Conservation (phyloP, 1,140 invertebrate species). For the Panulirus ornatus region DNA sequence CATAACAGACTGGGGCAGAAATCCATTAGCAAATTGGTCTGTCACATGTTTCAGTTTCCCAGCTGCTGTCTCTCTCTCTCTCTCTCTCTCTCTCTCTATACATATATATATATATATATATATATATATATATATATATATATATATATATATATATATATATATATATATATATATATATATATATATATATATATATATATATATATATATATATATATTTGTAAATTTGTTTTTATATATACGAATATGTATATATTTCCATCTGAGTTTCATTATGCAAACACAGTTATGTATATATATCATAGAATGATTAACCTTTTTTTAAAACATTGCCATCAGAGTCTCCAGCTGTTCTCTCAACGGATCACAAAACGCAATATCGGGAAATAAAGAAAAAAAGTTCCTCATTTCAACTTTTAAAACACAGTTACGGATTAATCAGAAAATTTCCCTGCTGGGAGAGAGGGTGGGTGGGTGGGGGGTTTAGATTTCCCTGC, state of each 20-base stretch:
- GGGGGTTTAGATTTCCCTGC: no score
- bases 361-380: no score
- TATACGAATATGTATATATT: neutral
- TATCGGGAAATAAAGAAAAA: no score
- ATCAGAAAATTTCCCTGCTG: no score
- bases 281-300: neutral
- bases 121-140: slow-evolving; percentile 16
- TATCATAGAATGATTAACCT: no score
- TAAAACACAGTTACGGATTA: no score
- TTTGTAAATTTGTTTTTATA: neutral
- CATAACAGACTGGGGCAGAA: neutral
- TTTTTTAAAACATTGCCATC: no score
- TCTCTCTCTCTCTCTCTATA: no score
- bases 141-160: slow-evolving; percentile 5
- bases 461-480: no score
- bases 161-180: slow-evolving; percentile 7
- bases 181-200: slow-evolving; percentile 36
- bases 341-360: no score
- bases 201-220: slow-evolving; percentile 41
- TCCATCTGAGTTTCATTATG: neutral
- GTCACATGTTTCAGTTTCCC: neutral
- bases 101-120: slow-evolving; percentile 34
- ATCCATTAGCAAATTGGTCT: neutral
- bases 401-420: no score
- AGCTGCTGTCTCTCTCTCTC: neutral